Evolutionary conservation across 2,113 vertebrate genomes (phyloP), one percentile per base, ranked within the genome.

Genomic region (Plecturocebus donacophilus): DNA sequence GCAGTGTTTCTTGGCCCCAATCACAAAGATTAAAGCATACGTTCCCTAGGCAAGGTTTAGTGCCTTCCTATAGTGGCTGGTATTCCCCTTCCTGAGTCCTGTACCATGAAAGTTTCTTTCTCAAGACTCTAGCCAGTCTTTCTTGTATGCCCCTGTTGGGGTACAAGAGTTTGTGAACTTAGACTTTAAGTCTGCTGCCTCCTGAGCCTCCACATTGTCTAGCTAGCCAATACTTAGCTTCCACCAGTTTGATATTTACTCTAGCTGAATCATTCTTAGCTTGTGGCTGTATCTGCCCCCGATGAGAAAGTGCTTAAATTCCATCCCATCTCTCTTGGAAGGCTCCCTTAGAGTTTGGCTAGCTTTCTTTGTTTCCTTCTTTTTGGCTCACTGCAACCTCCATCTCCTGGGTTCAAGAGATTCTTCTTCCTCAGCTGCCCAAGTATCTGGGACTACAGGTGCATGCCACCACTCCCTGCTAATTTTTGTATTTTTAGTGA

Each of bases 231-330:
- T 20, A 77, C 17, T 38, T 80, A 54, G 25, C 45, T 8, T 87
- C 86, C 1, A 61, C n/a, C 58, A 87, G 10, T 73, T 52, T 73
- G 19, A n/a, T 97, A 30, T 94, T 96, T 96, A 35, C 94, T 96
- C 14, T 93, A 42, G 52, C 30, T 90, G 75, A 71, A 85, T 77
- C 70, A 54, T 93, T 79, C 70, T 91, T 88, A 66, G n/a, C 25
- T 75, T 77, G 25, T 80, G 64, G 38, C 75, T 66, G 47, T 12
- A 38, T 75, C 73, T 81, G 56, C 27, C 45, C 1, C 25, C 30
- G 38, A 7, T 49, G 32, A 94, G 42, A 75, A 88, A 30, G 8
- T 45, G 30, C 56, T 90, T n/a, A 83, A 45, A 54, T 66, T n/a
- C 9, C 68, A 81, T 40, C 19, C 42, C 35, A 13, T 73, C 68